phyloP scores from a whole-genome alignment of 2,797 vertebrate species.

The Liasis olivaceus region DNA sequence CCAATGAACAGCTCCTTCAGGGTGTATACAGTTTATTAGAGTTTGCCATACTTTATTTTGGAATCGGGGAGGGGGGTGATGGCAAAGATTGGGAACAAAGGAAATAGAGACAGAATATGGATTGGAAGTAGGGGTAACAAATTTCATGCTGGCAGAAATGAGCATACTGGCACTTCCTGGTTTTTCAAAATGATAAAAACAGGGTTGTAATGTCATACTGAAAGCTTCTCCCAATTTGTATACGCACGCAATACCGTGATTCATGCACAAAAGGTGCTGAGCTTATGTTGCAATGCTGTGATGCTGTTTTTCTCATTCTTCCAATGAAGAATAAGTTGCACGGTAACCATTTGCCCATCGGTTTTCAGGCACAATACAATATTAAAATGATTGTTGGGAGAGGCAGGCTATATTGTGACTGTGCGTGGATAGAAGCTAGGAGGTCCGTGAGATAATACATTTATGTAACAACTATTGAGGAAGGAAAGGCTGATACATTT shows the following conservation, averaged over 20 bases:
- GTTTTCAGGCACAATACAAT: not conserved
- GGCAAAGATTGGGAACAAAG: not conserved
- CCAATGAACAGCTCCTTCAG: not conserved
- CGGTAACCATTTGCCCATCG: not conserved
- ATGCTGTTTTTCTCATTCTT: not conserved
- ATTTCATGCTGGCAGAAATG: not conserved
- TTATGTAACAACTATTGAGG: constrained; percentile 4
- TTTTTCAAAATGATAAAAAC: not conserved
- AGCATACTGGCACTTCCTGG: not conserved
- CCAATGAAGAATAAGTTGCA: not conserved
- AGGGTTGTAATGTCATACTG: not conserved
- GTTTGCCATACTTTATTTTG: not conserved
- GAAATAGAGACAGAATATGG: not conserved
- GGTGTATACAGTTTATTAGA: not conserved
- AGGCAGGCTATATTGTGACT: not conserved
- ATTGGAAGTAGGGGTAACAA: not conserved
- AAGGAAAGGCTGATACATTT: not conserved
- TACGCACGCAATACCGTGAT: not conserved
- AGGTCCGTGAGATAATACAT: constrained; percentile 15
- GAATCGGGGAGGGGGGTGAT: not conserved
- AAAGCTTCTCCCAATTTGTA: not conserved
- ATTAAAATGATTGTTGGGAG: not conserved
- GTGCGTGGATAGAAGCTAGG: not conserved
- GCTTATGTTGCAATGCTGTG: not conserved
- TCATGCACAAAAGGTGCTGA: not conserved